phyloP scores from a whole-genome alignment of 2,797 vertebrate genomes.

The Scarus forsteni region DNA sequence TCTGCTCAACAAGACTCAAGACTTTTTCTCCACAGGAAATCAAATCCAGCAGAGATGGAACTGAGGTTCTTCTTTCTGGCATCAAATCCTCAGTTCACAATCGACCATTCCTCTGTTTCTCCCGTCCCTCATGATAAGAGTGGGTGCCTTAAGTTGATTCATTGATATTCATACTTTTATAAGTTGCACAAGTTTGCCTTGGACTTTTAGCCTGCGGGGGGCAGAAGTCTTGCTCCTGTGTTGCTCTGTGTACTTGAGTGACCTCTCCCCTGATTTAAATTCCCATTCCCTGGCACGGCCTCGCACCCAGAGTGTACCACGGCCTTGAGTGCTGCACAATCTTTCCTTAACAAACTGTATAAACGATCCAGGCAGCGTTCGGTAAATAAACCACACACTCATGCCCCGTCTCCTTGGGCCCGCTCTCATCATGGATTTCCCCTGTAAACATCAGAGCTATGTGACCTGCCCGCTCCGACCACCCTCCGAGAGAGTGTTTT shows the following conservation, averaged over 20 bases:
- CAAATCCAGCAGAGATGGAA: no score
- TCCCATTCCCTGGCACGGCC: conserved; percentile 50
- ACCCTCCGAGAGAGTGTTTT: conserved; percentile 68
- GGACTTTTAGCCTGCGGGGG: conserved; percentile 41
- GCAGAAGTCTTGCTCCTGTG: conserved; percentile 10
- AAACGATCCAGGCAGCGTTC: conserved; percentile 31
- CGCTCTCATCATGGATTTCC: conserved; percentile 50
- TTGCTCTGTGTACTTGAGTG: conserved; percentile 36
- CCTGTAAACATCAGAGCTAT: conserved; percentile 65
- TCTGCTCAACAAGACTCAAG: no score
- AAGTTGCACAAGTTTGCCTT: neutral
- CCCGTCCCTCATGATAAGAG: no score
- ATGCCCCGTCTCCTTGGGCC: conserved; percentile 16
- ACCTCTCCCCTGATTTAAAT: conserved; percentile 51
- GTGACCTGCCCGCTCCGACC: conserved; percentile 57
- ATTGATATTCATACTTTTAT: neutral
- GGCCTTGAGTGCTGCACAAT: conserved; percentile 37
- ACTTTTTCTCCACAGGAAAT: no score
- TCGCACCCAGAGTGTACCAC: conserved; percentile 19
- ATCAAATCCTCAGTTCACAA: no score
- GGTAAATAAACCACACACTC: conserved; percentile 19
- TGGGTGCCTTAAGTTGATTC: neutral
- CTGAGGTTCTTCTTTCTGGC: no score
- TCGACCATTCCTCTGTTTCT: no score
- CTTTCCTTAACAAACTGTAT: conserved; percentile 38